A percentile compares a stretch with the other conserved stretches of the same genome.
These are phyloP conservation scores for Mythimna impura DNA, from an alignment of 2,888 invertebrate species.

Conservation along the genomic window DNA sequence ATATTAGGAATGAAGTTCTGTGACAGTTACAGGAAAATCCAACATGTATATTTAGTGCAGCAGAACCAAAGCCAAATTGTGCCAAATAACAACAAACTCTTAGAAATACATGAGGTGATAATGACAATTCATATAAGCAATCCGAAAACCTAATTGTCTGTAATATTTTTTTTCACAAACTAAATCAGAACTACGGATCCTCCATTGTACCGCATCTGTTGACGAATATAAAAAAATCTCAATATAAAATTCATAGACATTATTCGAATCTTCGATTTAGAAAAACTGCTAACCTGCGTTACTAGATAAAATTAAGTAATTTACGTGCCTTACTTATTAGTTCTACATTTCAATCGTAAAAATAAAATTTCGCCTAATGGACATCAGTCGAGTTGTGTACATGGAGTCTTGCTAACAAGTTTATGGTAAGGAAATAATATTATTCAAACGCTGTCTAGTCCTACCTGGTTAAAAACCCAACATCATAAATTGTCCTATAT, in stretches of 20 bases:
- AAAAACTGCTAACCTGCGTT: slow-evolving; percentile 59
- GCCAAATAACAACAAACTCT: slow-evolving; percentile 51
- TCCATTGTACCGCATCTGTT: slow-evolving; percentile 22
- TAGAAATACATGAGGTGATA: slow-evolving; percentile 50
- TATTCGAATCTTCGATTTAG: slow-evolving; percentile 58
- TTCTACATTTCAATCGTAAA: slow-evolving; percentile 60
- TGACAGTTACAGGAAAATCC: slow-evolving; percentile 44
- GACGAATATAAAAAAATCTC: slow-evolving; percentile 35
- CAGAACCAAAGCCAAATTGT: slow-evolving; percentile 44
- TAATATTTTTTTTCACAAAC: slow-evolving; percentile 24
- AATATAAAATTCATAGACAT: slow-evolving; percentile 47
- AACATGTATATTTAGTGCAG: slow-evolving; percentile 40
- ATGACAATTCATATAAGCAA: slow-evolving; percentile 44
- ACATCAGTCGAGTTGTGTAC: slow-evolving; percentile 73
- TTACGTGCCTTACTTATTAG: slow-evolving; percentile 69
- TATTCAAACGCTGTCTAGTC: slow-evolving; percentile 68
- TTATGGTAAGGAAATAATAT: slow-evolving; percentile 58
- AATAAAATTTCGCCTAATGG: slow-evolving; percentile 64
- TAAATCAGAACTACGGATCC: slow-evolving; percentile 28
- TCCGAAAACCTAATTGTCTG: slow-evolving; percentile 29
- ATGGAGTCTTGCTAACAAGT: slow-evolving; percentile 66
- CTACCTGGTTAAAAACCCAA: slow-evolving; percentile 76
- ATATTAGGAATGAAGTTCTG: slow-evolving; percentile 57
- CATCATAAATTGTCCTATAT: slow-evolving; percentile 79
- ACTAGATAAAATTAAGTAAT: slow-evolving; percentile 74